Evolutionary conservation across 2,113 vertebrate species (phyloP).

Genomic region (Carassius auratus): DNA sequence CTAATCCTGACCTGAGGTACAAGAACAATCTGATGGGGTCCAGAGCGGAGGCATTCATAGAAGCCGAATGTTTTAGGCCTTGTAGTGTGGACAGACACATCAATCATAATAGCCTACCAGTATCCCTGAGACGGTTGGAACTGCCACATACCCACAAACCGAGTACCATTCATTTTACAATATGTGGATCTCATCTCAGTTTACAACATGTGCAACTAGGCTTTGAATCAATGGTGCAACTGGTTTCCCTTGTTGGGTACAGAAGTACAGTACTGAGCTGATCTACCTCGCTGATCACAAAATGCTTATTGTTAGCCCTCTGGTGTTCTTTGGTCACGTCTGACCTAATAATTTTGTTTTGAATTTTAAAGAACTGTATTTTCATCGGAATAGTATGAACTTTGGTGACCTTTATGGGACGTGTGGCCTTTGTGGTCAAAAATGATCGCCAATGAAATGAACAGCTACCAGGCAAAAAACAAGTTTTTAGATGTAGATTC

Average conservation of each 20-base stretch:
- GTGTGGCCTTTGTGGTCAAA: too few relatives aligned
- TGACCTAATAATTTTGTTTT: background rate
- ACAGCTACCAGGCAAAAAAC: too few relatives aligned
- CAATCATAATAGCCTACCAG: background rate
- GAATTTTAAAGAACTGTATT: background rate
- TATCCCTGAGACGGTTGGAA: constrained; percentile 33
- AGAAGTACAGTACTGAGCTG: background rate
- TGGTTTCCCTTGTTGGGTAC: background rate
- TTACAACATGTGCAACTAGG: background rate
- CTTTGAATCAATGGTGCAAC: background rate
- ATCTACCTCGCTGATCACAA: background rate
- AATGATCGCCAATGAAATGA: too few relatives aligned
- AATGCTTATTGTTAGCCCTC: background rate
- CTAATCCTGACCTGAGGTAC: background rate
- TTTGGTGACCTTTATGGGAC: too few relatives aligned
- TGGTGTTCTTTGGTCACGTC: background rate
- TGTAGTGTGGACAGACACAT: background rate
- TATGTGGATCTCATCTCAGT: background rate
- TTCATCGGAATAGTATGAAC: background rate
- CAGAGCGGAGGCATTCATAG: constrained; percentile 9
- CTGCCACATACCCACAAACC: background rate
- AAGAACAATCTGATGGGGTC: background rate
- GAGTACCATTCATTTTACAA: constrained; percentile 7
- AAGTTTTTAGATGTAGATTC: too few relatives aligned
- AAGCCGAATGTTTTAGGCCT: background rate